Evolutionary conservation across 1,140 invertebrate genomes (phyloP).

Genomic region (Apocrypta bakeri): DNA sequence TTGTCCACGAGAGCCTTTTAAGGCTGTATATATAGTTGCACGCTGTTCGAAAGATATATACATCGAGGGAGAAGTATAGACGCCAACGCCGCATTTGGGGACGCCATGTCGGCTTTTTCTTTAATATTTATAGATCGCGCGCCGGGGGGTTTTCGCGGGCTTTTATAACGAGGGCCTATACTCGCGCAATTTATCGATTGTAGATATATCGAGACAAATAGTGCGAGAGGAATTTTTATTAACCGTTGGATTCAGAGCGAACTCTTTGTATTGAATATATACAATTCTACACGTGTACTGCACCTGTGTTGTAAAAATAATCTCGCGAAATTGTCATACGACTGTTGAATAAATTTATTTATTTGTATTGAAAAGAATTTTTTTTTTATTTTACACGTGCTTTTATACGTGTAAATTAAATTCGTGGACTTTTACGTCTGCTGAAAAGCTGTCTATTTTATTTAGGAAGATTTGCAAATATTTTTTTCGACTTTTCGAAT

Average conservation of each 20-base stretch:
- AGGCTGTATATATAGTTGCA: neutral
- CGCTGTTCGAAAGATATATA: neutral
- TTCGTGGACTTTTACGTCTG: too few species aligned
- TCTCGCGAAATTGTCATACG: too few species aligned
- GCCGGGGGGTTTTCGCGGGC: neutral
- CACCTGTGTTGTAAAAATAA: too few species aligned
- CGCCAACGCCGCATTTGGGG: neutral
- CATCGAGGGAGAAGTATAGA: neutral
- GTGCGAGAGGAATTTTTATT: slow-evolving; percentile 13
- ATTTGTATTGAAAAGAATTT: too few species aligned
- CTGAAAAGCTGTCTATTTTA: too few species aligned
- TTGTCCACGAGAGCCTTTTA: slow-evolving; percentile 20
- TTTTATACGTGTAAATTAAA: too few species aligned
- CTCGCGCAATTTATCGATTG: neutral
- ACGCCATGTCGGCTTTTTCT: neutral
- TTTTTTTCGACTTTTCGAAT: too few species aligned
- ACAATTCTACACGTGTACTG: too few species aligned
- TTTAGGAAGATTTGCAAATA: too few species aligned
- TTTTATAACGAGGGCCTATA: neutral
- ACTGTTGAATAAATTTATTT: too few species aligned
- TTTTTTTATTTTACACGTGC: too few species aligned
- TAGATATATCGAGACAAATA: neutral
- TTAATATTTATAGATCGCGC: slow-evolving; percentile 12
- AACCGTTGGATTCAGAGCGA: neutral
- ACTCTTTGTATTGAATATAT: too few species aligned